Percentiles rank a stretch among this genome's conserved stretches.
Evolutionary conservation across 2,888 invertebrate species (phyloP).

Genomic region (Physocephala rufipes): DNA sequence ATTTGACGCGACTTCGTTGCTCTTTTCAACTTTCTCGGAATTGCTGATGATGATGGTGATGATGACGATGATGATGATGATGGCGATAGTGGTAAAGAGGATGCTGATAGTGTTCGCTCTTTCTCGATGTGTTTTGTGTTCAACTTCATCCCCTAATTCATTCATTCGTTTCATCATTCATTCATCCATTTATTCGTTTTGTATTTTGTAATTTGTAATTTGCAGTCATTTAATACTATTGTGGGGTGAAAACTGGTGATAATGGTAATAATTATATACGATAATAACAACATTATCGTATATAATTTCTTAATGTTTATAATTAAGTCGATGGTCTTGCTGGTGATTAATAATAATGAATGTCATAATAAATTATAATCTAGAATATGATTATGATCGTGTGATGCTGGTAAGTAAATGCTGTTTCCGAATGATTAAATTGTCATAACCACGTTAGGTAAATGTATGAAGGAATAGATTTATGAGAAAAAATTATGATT

Average conservation of each 20-base stretch:
- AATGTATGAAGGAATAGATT: too few species aligned
- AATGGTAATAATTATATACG: conserved; percentile 42
- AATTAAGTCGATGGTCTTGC: conserved; percentile 16
- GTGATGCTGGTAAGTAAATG: too few species aligned
- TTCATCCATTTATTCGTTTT: too few species aligned
- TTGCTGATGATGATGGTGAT: background rate
- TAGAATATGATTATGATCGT: too few species aligned
- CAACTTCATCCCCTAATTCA: too few species aligned
- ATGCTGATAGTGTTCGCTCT: conserved; percentile 29
- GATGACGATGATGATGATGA: conserved; percentile 2
- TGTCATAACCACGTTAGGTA: too few species aligned
- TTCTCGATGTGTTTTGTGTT: conserved; percentile 22
- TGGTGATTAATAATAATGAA: conserved; percentile 51
- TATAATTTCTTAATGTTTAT: conserved; percentile 16
- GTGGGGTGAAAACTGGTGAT: conserved; percentile 15
- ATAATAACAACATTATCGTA: too few species aligned
- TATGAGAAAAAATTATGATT: too few species aligned
- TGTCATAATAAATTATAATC: conserved; percentile 41
- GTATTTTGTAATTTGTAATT: too few species aligned
- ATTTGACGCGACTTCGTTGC: conserved; percentile 29
- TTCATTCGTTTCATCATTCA: too few species aligned
- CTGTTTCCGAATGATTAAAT: too few species aligned
- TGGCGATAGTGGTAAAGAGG: conserved; percentile 4
- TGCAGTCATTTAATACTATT: too few species aligned
- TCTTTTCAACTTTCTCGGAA: conserved; percentile 22